Evolutionary conservation across 2,888 invertebrate genomes (phyloP).

Genomic region (Platycnemis pennipes): DNA sequence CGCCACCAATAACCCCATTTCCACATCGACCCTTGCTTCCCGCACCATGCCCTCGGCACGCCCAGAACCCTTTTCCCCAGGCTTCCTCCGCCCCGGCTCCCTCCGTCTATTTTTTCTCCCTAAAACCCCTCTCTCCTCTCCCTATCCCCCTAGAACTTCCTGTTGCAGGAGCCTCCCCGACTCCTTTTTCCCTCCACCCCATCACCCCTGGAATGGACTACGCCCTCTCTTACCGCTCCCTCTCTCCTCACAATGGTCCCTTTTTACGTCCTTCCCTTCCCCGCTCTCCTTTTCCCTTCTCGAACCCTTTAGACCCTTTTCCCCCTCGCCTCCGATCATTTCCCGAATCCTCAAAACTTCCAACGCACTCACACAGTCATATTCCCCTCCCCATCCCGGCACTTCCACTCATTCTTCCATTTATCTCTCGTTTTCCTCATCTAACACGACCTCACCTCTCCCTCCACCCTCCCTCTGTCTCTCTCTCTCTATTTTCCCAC

Average conservation of each 20-base stretch:
- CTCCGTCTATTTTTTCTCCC: not conserved
- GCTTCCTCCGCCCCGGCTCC: not conserved
- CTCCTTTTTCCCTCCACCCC: not conserved
- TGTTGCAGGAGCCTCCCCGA: not conserved
- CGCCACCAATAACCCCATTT: not conserved
- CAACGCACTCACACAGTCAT: not conserved
- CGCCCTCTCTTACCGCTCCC: not conserved
- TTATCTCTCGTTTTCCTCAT: constrained; percentile 23
- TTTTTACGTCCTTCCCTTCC: not conserved
- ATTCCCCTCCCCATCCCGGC: not conserved
- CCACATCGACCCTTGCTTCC: not conserved
- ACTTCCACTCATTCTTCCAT: not conserved
- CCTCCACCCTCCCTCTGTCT: too few species aligned
- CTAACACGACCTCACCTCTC: constrained; percentile 43
- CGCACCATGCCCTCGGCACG: not conserved
- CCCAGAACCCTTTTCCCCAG: not conserved
- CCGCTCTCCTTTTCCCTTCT: not conserved
- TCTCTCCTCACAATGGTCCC: not conserved
- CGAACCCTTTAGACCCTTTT: not conserved
- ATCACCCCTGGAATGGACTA: not conserved
- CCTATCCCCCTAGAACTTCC: constrained; percentile 9
- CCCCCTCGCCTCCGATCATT: not conserved
- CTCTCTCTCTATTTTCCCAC: not conserved
- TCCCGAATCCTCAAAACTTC: not conserved
- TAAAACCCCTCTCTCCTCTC: not conserved